Percentiles rank a stretch among this genome's conserved stretches.
Conservation (phyloP, 2,113 vertebrate genomes). For the Syngnathus typhle region DNA sequence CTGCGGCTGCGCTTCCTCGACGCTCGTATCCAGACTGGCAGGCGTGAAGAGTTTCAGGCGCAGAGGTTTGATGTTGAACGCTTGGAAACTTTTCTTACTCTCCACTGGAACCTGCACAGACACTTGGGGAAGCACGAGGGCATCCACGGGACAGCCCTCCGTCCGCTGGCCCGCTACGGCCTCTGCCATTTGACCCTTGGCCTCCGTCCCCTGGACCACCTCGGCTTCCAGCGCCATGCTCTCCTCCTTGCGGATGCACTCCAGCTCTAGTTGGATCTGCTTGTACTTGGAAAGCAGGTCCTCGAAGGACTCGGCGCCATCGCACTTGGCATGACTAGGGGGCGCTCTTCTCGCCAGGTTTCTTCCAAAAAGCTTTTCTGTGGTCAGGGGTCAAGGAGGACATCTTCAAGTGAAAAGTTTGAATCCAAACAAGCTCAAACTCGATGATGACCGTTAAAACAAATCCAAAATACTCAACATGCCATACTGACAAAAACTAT, state of each 20-base stretch:
- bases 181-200: background rate
- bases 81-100: slow-evolving; percentile 74
- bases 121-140: slow-evolving; percentile 50
- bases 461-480: background rate
- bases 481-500: too few species aligned
- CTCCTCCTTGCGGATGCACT: slow-evolving; percentile 93
- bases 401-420: background rate
- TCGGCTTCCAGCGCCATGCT: slow-evolving; percentile 78
- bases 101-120: slow-evolving; percentile 64
- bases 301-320: slow-evolving; percentile 86
- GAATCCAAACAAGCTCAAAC: background rate
- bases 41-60: slow-evolving; percentile 83
- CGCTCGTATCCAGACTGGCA: slow-evolving; percentile 68
- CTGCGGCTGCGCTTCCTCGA: background rate
- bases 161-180: slow-evolving; percentile 19
- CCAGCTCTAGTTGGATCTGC: slow-evolving; percentile 93
- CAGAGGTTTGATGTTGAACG: slow-evolving; percentile 92
- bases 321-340: slow-evolving; percentile 71
- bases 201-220: slow-evolving; percentile 62
- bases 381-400: slow-evolving; percentile 20
- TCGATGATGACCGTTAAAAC: background rate
- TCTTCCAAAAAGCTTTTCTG: slow-evolving; percentile 81
- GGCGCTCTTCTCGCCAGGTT: slow-evolving; percentile 73
- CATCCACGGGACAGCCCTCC: slow-evolving; percentile 56
- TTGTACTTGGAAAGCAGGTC: slow-evolving; percentile 92